These are phyloP conservation scores for Anoura caudifer DNA, from an alignment of 2,113 vertebrate species.

Conservation along the genomic window DNA sequence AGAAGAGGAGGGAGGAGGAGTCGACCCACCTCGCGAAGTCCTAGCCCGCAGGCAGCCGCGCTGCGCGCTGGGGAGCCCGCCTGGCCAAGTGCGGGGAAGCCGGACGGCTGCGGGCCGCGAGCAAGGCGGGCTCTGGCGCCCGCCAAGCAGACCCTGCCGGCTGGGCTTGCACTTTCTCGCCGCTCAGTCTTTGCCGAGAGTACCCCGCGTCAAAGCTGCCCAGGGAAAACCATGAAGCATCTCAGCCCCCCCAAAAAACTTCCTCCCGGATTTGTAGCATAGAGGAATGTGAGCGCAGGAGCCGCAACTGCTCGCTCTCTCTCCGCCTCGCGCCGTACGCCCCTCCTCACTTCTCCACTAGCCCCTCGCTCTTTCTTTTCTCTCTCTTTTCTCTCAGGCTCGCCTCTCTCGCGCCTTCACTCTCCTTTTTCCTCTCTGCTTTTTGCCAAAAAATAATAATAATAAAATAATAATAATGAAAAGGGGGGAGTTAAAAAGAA, in stretches of 20 bases:
- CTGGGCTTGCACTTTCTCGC: slow-evolving; percentile 42
- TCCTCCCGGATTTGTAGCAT: slow-evolving; percentile 81
- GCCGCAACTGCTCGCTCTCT: slow-evolving; percentile 33
- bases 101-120: slow-evolving; percentile 34
- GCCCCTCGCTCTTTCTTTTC: slow-evolving; percentile 37
- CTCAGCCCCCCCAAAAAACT: slow-evolving; percentile 75
- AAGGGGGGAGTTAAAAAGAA: slow-evolving; percentile 34
- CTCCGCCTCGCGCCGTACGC: slow-evolving; percentile 30
- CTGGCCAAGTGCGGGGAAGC: slow-evolving; percentile 19
- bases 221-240: slow-evolving; percentile 66
- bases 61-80: slow-evolving; percentile 17
- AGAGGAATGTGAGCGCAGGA: slow-evolving; percentile 79
- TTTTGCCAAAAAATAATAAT: slow-evolving; percentile 83
- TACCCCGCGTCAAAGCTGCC: slow-evolving; percentile 75
- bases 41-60: slow-evolving; percentile 58
- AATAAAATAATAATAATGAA: slow-evolving; percentile 61
- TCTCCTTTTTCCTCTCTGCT: slow-evolving; percentile 75
- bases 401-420: slow-evolving; percentile 53
- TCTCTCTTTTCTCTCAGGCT: slow-evolving; percentile 59
- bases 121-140: slow-evolving; percentile 40
- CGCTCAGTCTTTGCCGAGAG: slow-evolving; percentile 64
- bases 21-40: slow-evolving; percentile 73
- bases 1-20: slow-evolving; percentile 59
- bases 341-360: slow-evolving; percentile 58
- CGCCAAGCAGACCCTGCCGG: neutral